Conservation (phyloP, 2,113 vertebrate genomes). For the Saimiri boliviensis region DNA sequence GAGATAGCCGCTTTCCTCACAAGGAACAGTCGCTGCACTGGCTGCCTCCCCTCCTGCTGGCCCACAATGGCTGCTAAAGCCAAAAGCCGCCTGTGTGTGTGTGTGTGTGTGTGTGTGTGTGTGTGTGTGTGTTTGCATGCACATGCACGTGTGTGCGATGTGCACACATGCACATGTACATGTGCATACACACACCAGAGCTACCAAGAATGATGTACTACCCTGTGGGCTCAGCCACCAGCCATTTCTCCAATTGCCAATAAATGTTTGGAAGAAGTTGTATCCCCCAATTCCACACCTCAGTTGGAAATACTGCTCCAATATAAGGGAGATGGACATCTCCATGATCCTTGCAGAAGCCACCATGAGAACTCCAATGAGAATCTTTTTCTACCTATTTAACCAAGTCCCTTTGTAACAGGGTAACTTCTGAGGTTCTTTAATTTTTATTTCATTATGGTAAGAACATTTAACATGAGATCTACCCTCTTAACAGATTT, state of each 20-base stretch:
- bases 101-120: not conserved
- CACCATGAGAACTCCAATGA: slow-evolving; percentile 91
- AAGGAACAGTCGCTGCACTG: accelerated
- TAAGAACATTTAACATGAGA: not conserved
- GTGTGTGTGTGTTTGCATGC: not conserved
- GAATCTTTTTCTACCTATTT: slow-evolving; percentile 94
- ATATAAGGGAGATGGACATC: slow-evolving; percentile 94
- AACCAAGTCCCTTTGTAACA: slow-evolving; percentile 91
- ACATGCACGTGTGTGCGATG: not conserved
- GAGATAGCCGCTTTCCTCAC: not conserved
- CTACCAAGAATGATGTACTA: slow-evolving; percentile 90
- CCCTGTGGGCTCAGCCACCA: slow-evolving; percentile 91
- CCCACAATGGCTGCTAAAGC: not conserved
- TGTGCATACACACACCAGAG: slow-evolving; percentile 78
- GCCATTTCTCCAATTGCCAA: slow-evolving; percentile 92
- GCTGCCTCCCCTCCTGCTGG: not conserved
- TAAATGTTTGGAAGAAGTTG: slow-evolving; percentile 91
- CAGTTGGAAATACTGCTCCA: slow-evolving; percentile 92
- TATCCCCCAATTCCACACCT: slow-evolving; percentile 92
- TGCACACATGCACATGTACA: accelerated
- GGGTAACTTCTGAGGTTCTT: slow-evolving; percentile 74
- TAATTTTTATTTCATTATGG: not conserved
- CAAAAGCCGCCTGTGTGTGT: not conserved
- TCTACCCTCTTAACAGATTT: not conserved
- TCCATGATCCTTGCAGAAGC: slow-evolving; percentile 93